Evolutionary conservation across 2,888 invertebrate species (phyloP).

Genomic region (Eupeodes luniger): DNA sequence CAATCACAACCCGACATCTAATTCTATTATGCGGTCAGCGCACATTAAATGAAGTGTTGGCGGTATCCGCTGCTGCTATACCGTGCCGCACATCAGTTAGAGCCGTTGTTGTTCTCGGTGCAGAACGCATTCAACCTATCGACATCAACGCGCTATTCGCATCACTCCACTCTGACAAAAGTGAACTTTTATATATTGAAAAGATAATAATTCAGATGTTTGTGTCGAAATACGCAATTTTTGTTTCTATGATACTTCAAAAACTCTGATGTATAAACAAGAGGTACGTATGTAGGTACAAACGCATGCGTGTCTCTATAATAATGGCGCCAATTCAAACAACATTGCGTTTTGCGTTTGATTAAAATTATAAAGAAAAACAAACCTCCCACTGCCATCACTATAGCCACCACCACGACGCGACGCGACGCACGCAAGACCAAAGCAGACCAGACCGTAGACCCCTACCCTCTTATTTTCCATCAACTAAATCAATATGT

Average conservation of each 20-base stretch:
- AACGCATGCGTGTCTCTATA: conserved; percentile 23
- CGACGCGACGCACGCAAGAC: not conserved
- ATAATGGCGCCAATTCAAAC: conserved; percentile 60
- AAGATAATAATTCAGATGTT: conserved; percentile 35
- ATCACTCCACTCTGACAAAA: conserved; percentile 7
- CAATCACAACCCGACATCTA: conserved; percentile 39
- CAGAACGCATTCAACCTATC: conserved; percentile 26
- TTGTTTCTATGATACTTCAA: not conserved
- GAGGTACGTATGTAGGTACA: not conserved
- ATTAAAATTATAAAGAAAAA: conserved; percentile 5
- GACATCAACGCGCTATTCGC: conserved; percentile 11
- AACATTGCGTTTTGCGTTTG: conserved; percentile 40
- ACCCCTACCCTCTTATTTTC: not conserved
- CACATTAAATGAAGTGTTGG: conserved; percentile 60
- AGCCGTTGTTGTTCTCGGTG: not conserved
- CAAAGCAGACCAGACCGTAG: not conserved
- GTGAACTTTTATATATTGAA: conserved; percentile 41
- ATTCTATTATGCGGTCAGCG: conserved; percentile 67
- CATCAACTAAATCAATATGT: conserved; percentile 34
- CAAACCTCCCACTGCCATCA: not conserved
- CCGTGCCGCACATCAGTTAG: no score
- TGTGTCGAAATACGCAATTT: conserved; percentile 33
- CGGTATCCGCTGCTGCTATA: conserved; percentile 44
- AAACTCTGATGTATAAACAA: not conserved
- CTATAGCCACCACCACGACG: no score